A percentile compares a stretch with the other conserved stretches of the same genome.
These are phyloP conservation scores for Hirtodrosophila trivittata DNA, from an alignment of 2,888 invertebrate genomes.

Conservation along the genomic window DNA sequence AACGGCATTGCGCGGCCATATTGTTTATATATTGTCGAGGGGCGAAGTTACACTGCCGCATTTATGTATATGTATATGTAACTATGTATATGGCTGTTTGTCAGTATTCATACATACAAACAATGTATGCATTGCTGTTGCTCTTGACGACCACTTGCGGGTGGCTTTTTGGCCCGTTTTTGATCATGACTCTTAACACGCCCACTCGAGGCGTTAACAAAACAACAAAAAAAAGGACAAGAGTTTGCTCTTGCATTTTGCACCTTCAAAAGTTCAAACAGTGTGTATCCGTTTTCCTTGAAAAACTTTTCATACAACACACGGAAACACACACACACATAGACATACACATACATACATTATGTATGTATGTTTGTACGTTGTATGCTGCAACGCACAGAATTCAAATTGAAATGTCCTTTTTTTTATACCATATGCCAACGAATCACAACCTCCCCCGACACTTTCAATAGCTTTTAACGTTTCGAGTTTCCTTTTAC, in stretches of 20 bases:
- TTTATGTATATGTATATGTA: slow-evolving; percentile 4
- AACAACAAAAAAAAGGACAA: slow-evolving; percentile 12
- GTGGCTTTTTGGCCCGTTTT: slow-evolving; percentile 11
- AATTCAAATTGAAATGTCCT: slow-evolving; percentile 40
- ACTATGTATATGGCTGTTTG: slow-evolving; percentile 4
- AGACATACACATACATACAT: slow-evolving; percentile 13
- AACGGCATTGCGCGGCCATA: slow-evolving; percentile 46
- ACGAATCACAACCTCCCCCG: slow-evolving; percentile 11
- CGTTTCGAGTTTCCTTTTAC: slow-evolving; percentile 14
- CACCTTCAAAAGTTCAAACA: slow-evolving; percentile 69
- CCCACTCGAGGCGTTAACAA: slow-evolving; percentile 46
- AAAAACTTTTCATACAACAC: slow-evolving; percentile 65
- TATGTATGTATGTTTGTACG: slow-evolving; percentile 32
- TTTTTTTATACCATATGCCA: slow-evolving; percentile 52
- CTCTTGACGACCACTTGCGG: slow-evolving; percentile 54
- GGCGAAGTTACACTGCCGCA: too few species aligned
- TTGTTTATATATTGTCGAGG: slow-evolving; percentile 27
- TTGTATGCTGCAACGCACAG: slow-evolving; percentile 44
- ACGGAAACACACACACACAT: slow-evolving; percentile 24
- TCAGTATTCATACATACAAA: too few species aligned
- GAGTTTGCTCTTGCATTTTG: slow-evolving; percentile 63
- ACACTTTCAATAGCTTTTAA: slow-evolving; percentile 11
- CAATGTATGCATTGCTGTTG: slow-evolving; percentile 31
- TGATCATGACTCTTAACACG: slow-evolving; percentile 46
- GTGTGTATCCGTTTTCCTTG: slow-evolving; percentile 80